Evolutionary conservation across 2,888 invertebrate species (phyloP).

Genomic region (Eledone cirrhosa): DNA sequence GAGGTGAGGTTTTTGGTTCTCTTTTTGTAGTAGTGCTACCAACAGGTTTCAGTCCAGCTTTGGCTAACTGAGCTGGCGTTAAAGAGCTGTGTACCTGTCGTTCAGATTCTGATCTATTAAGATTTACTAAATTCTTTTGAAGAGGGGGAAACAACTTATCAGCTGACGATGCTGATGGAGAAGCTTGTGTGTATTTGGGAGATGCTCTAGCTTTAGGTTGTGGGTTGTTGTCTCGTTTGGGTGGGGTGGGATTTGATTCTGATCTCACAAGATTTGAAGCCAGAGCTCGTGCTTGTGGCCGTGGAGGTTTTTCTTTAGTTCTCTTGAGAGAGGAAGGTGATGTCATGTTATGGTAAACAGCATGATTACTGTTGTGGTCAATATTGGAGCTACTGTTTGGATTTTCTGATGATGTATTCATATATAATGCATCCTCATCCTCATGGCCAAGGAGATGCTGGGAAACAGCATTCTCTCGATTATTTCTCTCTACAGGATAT

Average conservation of each 20-base stretch:
- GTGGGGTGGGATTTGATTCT: not conserved
- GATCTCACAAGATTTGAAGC: not conserved
- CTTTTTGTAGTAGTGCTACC: too few species aligned
- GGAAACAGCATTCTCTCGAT: not conserved
- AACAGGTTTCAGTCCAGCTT: too few species aligned
- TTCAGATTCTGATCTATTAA: slow-evolving; percentile 13
- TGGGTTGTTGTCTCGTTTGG: not conserved
- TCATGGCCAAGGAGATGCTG: not conserved
- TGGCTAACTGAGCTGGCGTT: too few species aligned
- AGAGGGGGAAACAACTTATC: not conserved
- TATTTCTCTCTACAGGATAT: too few species aligned
- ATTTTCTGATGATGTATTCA: slow-evolving; percentile 4
- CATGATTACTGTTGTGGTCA: slow-evolving; percentile 18
- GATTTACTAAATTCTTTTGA: not conserved
- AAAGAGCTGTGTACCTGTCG: not conserved
- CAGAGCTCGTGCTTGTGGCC: not conserved
- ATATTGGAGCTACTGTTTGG: not conserved
- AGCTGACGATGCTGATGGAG: not conserved
- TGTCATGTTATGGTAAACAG: slow-evolving; percentile 5
- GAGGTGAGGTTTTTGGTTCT: too few species aligned
- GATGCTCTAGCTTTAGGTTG: not conserved
- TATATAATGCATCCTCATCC: slow-evolving; percentile 1
- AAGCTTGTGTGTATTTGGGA: not conserved
- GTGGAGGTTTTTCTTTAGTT: slow-evolving; percentile 14
- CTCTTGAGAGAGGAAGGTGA: not conserved